Evolutionary conservation across 1,140 invertebrate genomes (phyloP), one percentile per base, ranked within the genome.

Genomic region (Ceratosolen fusciceps): DNA sequence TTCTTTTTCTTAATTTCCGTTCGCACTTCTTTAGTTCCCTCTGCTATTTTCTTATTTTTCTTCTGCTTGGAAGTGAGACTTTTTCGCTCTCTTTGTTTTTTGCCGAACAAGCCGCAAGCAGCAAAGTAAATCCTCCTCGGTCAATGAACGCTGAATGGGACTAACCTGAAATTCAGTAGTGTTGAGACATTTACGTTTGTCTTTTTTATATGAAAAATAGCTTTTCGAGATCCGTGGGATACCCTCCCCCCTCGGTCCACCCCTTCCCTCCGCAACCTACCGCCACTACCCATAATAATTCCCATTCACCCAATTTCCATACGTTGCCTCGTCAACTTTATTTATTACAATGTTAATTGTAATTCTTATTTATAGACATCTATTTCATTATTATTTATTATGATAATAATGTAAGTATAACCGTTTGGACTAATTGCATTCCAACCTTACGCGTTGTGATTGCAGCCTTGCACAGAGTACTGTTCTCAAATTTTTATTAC

Each of bases 151-250:
- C 1, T 16, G 39, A 49, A 49, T 47, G 39, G n/a, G 67, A 70
- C 39, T 70, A 70, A 67, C 43, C 65, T 43, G 65, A 67, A 67
- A 67, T 67, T 67, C 43, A 67, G 65, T 43, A 39, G 34, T 26
- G 65, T 43, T 43, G n/a, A 43, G 37, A 67, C 34, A 43, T 67
- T 67, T 67, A 67, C 16, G 58, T 62, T 62, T 62, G 58, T 34
- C 29, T 62, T 62, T 14, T 34, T 62, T 62, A 62, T 62, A 34
- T 34, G 29, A 62, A 9, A 62, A 62, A 34, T 34, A 62, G 12
- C 29, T n/a, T 26, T 43, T 62, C 29, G 29, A 62, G 14, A 5
- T 62, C 21, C 24, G 8, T 14, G 34, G 16, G 58, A 34, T 34
- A 62, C 34, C 24, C 5, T 43, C 49, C 49, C 21, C 49, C 9